Evolutionary conservation across 2,113 vertebrate species (phyloP).

Genomic region (Polypterus bichir): DNA sequence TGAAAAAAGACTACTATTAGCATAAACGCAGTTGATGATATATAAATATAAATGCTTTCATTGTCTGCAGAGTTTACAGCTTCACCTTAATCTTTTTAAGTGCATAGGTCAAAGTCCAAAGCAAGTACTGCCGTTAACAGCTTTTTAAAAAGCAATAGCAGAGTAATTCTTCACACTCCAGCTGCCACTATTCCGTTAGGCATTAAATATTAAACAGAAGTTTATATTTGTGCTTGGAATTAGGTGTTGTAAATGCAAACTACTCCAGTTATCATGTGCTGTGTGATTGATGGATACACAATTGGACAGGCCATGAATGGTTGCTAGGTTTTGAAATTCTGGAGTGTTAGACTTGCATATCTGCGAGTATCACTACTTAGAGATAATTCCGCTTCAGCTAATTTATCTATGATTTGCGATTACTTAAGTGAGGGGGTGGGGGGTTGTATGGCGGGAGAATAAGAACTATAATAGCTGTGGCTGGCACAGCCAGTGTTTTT

Average conservation of each 20-base stretch:
- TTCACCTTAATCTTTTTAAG: neutral
- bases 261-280: constrained; percentile 10
- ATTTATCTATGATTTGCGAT: neutral
- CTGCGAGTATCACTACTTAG: constrained; percentile 4
- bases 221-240: constrained; percentile 14
- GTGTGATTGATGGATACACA: constrained; percentile 13
- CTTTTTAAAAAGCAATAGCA: constrained; percentile 4
- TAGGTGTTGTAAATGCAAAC: constrained; percentile 2
- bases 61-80: too few species aligned
- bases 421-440: neutral
- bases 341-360: constrained; percentile 4
- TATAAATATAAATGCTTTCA: too few species aligned
- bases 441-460: too few species aligned
- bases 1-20: too few species aligned
- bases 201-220: constrained; percentile 11
- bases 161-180: constrained; percentile 1
- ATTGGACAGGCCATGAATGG: constrained; percentile 9
- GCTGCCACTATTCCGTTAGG: neutral
- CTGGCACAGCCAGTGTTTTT: too few species aligned
- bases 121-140: neutral
- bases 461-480: too few species aligned
- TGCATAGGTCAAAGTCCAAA: neutral
- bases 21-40: too few species aligned
- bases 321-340: constrained; percentile 4
- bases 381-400: constrained; percentile 7